Conservation (phyloP, 2,888 invertebrate genomes). For the Trichopoda pennipes region DNA sequence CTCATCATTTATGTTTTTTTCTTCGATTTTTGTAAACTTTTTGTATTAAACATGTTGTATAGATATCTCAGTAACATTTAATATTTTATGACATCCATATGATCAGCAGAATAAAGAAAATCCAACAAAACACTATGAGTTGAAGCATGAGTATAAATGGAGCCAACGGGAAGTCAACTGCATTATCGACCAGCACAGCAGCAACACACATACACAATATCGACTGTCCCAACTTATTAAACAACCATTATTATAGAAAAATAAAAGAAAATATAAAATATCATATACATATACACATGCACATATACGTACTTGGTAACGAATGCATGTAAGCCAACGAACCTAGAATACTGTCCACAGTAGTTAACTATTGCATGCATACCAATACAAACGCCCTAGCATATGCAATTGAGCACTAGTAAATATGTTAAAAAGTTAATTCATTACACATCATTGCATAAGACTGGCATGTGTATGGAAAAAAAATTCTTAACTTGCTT, state of each 20-base stretch:
- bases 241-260: constrained; percentile 46
- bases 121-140: constrained; percentile 27
- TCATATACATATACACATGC: not conserved
- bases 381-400: constrained; percentile 26
- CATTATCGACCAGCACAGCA: constrained; percentile 58
- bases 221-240: constrained; percentile 58
- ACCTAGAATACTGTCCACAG: constrained; percentile 54
- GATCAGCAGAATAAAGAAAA: constrained; percentile 27
- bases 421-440: constrained; percentile 68
- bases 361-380: not conserved
- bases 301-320: not conserved
- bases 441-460: constrained; percentile 75
- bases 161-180: constrained; percentile 60
- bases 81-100: constrained; percentile 59
- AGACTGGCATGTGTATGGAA: constrained; percentile 57
- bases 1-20: constrained; percentile 37
- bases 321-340: constrained; percentile 56
- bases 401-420: constrained; percentile 64
- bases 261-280: not conserved
- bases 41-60: constrained; percentile 50
- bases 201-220: not conserved
- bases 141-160: constrained; percentile 32
- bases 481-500: too few relatives aligned
- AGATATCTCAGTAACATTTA: constrained; percentile 53
- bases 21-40: constrained; percentile 47